These are phyloP conservation scores for Desoria tigrina DNA, from an alignment of 2,888 invertebrate genomes.

Conservation along the genomic window DNA sequence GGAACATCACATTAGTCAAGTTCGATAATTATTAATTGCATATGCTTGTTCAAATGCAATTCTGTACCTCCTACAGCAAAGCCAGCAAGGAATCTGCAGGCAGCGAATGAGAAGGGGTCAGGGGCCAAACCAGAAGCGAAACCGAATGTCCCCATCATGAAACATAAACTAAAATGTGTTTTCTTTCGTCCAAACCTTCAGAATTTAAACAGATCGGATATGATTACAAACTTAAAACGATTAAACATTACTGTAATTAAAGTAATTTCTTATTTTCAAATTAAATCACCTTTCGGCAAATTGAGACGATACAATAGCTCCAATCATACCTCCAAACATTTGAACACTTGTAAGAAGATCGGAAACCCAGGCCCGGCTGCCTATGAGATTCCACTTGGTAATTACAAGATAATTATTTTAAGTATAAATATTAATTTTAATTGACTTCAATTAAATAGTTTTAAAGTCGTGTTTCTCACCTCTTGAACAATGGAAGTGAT, in stretches of 20 bases:
- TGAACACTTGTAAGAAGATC: constrained; percentile 43
- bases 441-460: constrained; percentile 16
- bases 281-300: constrained; percentile 45
- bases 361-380: constrained; percentile 31
- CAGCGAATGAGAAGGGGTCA: constrained; percentile 39
- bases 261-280: no score
- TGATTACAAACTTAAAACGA: not conserved
- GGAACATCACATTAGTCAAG: constrained; percentile 8
- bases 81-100: constrained; percentile 41
- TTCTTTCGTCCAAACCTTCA: constrained; percentile 45
- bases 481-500: constrained; percentile 43
- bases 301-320: constrained; percentile 33
- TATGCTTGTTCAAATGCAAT: no score
- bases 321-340: constrained; percentile 40
- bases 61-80: constrained; percentile 41
- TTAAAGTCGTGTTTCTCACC: constrained; percentile 25
- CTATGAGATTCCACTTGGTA: constrained; percentile 41
- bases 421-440: not conserved
- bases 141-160: constrained; percentile 40
- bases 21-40: constrained; percentile 1
- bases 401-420: constrained; percentile 15
- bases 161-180: constrained; percentile 41
- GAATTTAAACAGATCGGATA: not conserved
- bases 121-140: constrained; percentile 42
- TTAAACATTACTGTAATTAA: not conserved